Evolutionary conservation across 2,888 invertebrate genomes (phyloP).

Genomic region (Anthoptus insignis): DNA sequence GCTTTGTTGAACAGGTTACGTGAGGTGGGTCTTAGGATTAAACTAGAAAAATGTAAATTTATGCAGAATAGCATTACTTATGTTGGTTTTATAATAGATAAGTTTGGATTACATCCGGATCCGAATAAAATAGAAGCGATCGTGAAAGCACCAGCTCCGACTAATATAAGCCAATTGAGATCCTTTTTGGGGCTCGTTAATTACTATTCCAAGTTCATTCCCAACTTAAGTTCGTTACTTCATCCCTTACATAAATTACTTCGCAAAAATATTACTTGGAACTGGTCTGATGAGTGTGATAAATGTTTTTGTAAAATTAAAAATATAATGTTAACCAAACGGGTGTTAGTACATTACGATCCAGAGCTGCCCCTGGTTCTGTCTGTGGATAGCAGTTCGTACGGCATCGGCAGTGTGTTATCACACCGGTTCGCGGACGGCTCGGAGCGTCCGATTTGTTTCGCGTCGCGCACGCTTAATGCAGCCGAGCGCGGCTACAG

Average conservation of each 20-base stretch:
- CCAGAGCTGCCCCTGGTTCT: slow-evolving; percentile 36
- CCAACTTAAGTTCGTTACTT: slow-evolving; percentile 16
- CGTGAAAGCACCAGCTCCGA: slow-evolving; percentile 35
- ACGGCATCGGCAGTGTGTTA: slow-evolving; percentile 47
- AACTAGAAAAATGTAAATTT: slow-evolving; percentile 32
- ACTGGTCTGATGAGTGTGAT: slow-evolving; percentile 8
- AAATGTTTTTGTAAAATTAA: slow-evolving; percentile 43
- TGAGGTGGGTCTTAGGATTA: slow-evolving; percentile 38
- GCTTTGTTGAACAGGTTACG: slow-evolving; percentile 32
- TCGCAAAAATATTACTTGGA: slow-evolving; percentile 15
- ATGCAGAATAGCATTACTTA: slow-evolving; percentile 17
- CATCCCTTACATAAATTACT: slow-evolving; percentile 18
- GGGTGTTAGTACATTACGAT: slow-evolving; percentile 47
- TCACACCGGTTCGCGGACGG: slow-evolving; percentile 44
- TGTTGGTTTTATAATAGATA: slow-evolving; percentile 39
- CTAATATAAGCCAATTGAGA: slow-evolving; percentile 40
- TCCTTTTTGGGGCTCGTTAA: slow-evolving; percentile 29
- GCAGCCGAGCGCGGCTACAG: slow-evolving; percentile 50
- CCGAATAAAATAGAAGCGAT: slow-evolving; percentile 40
- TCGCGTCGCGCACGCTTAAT: slow-evolving; percentile 47
- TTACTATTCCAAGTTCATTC: slow-evolving; percentile 20
- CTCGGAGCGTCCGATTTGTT: slow-evolving; percentile 49
- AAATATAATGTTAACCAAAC: slow-evolving; percentile 29
- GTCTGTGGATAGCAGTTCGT: slow-evolving; percentile 41
- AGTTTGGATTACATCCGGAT: slow-evolving; percentile 40